Base-by-base conservation (phyloP, 2,888 invertebrate species). In the Saturnia japonica region DNA sequence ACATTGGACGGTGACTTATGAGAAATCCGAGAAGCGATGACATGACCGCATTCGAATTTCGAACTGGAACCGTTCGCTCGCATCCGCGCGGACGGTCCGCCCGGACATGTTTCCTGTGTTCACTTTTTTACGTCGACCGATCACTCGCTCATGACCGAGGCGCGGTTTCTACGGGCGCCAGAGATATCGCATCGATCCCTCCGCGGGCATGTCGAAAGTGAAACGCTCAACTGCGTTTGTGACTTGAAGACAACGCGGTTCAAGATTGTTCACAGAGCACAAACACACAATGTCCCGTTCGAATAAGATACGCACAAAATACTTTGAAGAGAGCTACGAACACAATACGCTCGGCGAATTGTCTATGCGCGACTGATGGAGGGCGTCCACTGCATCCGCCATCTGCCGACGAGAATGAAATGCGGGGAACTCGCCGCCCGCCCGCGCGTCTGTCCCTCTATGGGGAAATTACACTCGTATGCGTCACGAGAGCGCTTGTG, bases 41-140 rank as follows among this genome's bases (percentile, higher is more conserved):
- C 93, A 93, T 93, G 93, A 93, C 91, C 94, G 93, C 94, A 93
- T 94, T 94, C 93, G 93, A 94, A 94, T 94, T 94, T 93, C 93
- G 91, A 93, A 91, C 89, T 91, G 91, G 89, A 93, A 93, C 91
- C 92, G 93, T 92, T 91, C 89, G 91, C 90, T 93, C 89, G 92
- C 87, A 90, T 90, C 93, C 92, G 93, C 91, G 91, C 90, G 91
- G 91, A 87, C 90, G 89, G 89, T 88, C 91, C 93, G 92, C 91
- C 91, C 91, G 90, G 93, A 93, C 93, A 93, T 93, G 92, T 94
- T 93, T 93, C 93, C 93, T 91, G 93, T 91, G 90, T 91, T 91
- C 88, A 90, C 93, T 93, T 93, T 93, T 90, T 93, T 91, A 91
- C 90, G 88, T 89, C 90, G 91, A 91, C 57, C 93, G 93, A 92